A percentile compares a stretch with the other conserved stretches of the same genome.
phyloP scores from a whole-genome alignment of 2,113 vertebrate species.

The Syngnathus scovelli region DNA sequence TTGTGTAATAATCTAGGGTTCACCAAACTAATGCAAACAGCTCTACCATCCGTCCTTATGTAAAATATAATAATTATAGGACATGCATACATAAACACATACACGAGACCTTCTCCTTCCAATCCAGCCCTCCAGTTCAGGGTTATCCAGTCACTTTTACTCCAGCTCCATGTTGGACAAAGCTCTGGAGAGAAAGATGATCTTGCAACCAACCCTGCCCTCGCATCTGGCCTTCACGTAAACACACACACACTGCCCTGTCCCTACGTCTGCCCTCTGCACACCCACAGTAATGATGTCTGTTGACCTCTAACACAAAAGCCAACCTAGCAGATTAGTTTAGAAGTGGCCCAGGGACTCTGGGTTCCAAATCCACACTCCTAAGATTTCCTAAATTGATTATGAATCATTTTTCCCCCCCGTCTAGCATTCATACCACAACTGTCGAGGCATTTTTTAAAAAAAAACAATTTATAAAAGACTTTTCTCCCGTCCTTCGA shows the following conservation, averaged over 20 bases:
- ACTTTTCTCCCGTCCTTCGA: too few species aligned
- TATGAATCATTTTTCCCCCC: slow-evolving; percentile 17
- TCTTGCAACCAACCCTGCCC: slow-evolving; percentile 59
- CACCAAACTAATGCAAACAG: background rate
- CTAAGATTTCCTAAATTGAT: slow-evolving; percentile 54
- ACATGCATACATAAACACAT: background rate
- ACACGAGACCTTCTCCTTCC: slow-evolving; percentile 13
- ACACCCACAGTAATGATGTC: slow-evolving; percentile 63
- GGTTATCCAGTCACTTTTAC: slow-evolving; percentile 23
- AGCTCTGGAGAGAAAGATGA: slow-evolving; percentile 67
- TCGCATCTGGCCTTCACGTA: slow-evolving; percentile 69
- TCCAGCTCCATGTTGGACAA: slow-evolving; percentile 31
- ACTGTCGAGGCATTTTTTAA: slow-evolving; percentile 4
- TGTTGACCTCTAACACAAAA: slow-evolving; percentile 71
- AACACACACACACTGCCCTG: slow-evolving; percentile 39
- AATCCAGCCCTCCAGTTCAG: slow-evolving; percentile 13
- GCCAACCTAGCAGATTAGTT: slow-evolving; percentile 65
- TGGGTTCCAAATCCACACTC: slow-evolving; percentile 38
- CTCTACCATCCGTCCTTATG: background rate
- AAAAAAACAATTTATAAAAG: too few species aligned
- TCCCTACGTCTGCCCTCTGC: slow-evolving; percentile 62
- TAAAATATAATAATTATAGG: background rate
- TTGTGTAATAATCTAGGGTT: background rate
- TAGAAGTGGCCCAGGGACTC: slow-evolving; percentile 64
- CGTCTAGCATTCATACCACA: slow-evolving; percentile 17